Evolutionary conservation across 2,113 vertebrate genomes (phyloP), one percentile per base, ranked within the genome.

Genomic region (Dissostichus mawsoni): DNA sequence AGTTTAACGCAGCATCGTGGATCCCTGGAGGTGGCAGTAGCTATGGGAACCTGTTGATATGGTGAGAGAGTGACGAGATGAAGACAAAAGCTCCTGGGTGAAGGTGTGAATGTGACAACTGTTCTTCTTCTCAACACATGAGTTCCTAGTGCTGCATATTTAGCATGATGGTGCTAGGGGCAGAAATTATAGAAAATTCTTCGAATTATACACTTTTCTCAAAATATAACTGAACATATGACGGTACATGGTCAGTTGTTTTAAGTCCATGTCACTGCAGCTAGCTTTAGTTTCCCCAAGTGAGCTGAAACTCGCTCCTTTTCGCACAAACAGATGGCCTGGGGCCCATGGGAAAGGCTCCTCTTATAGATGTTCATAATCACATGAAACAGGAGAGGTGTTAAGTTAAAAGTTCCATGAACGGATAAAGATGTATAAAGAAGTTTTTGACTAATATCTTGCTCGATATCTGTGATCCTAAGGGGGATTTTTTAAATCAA

Each of bases 11-110:
- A 25, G 83, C 50, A 52, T 5, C 29, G 52, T 48, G 65, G 53
- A 53, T 83, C 84, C 72, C 78, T 11, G 64, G 74, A 68, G 90
- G 78, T 33, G 53, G 29, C 65, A 57, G 89, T 93, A 73, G 56
- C 87, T 77, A 89, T 64, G 80, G 85, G 85, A 82, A 89, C 92
- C 85, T 69, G 91, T 91, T 92, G 89, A 84, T 74, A 88, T 82
- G 84, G 81, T 75, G 87, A 85, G 44, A 52, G 64, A 78, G 68
- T 52, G 75, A 78, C 1, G 51, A 66, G 51, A 74, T 76, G 76
- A 76, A 58, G 62, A 76, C 36, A 65, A 85, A 79, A 68, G 74
- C 73, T 73, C 66, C 44, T 58, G 23, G 18, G 61, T 76, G 66
- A 76, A 85, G 73, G 78, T 87, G 89, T 59, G 65, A 83, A 76